Evolutionary conservation across 2,888 invertebrate species (phyloP), one percentile per base, ranked within the genome.

Genomic region (Thymelicus sylvestris): DNA sequence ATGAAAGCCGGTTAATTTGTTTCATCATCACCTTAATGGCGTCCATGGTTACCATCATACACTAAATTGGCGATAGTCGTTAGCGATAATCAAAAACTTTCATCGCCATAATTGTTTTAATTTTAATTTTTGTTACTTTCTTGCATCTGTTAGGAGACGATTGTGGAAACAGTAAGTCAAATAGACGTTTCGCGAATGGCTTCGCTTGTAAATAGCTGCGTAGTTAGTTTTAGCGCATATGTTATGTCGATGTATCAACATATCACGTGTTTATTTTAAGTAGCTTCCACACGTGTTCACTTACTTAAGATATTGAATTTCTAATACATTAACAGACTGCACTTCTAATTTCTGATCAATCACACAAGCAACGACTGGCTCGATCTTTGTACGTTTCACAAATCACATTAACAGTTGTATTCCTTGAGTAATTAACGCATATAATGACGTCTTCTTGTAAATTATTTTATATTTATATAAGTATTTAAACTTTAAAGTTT

Each of bases 111-210:
- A 88, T 88, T 87, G 89, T 88, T 88, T 89, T 89, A 87, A 86
- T 89, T 90, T 90, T 91, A 81, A 83, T 86, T 90, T 92, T 87
- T 91, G 88, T 92, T 92, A 89, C 87, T 86, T 91, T 91, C 91
- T 92, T 90, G 93, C 93, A 92, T 93, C 93, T 90, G 92, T 91
- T 93, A 93, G 93, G 92, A 93, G 93, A 93, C 91, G 93, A 81
- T 93, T 93, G 88, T 93, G 93, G 93, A 93, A 93, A 93, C 93
- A 93, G 93, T 93, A 93, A 93, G 93, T 93, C 86, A 86, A 88
- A 79, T 87, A 86, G 88, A 88, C 88, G 88, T 90, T 82, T 91
- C 87, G 89, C 88, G 89, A 87, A 83, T 90, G 88, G 92, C 91
- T 92, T 92, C 82, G 92, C 92, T 92, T 92, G 80, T 86, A 74